phyloP scores from a whole-genome alignment of 2,113 vertebrate genomes.

The Aramus guarauna region DNA sequence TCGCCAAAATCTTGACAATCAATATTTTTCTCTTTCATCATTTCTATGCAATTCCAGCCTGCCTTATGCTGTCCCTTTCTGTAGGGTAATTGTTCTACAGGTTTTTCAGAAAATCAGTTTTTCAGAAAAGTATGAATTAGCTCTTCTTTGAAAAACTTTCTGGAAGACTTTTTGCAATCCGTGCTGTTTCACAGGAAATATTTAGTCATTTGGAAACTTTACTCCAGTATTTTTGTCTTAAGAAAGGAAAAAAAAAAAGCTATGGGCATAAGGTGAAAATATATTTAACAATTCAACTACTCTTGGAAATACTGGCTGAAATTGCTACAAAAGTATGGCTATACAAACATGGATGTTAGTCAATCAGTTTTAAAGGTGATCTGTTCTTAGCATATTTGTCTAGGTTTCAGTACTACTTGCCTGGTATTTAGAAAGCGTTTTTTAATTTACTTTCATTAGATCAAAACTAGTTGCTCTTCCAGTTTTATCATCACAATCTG shows the following conservation, averaged over 20 bases:
- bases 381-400: neutral
- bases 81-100: neutral
- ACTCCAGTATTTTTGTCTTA: neutral
- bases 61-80: neutral
- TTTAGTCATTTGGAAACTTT: neutral
- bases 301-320: neutral
- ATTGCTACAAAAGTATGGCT: neutral
- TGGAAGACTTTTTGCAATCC: neutral
- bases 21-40: neutral
- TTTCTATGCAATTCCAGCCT: neutral
- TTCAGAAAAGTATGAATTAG: neutral
- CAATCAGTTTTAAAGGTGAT: neutral
- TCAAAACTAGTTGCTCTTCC: neutral
- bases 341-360: neutral
- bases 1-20: neutral
- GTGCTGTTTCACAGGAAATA: neutral
- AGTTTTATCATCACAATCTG: neutral
- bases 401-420: neutral
- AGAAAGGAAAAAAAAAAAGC: neutral
- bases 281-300: neutral
- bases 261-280: neutral
- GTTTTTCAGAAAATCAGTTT: neutral
- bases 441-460: constrained; percentile 8
- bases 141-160: neutral
- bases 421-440: neutral